These are phyloP conservation scores for Alsophila aescularia DNA, from an alignment of 2,888 invertebrate species.

Conservation along the genomic window DNA sequence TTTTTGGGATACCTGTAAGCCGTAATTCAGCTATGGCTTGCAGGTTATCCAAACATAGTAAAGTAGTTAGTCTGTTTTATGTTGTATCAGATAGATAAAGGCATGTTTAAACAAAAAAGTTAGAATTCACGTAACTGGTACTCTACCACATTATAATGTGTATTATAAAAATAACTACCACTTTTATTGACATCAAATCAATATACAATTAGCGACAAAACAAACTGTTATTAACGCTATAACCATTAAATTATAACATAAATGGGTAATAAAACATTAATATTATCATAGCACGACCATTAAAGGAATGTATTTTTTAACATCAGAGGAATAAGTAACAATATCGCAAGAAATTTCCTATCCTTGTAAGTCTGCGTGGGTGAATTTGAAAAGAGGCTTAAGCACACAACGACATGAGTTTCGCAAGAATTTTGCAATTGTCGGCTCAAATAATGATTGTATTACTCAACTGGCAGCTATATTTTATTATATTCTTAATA, in stretches of 20 bases:
- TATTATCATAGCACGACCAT: slow-evolving; percentile 34
- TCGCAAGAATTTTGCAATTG: slow-evolving; percentile 63
- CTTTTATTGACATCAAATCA: slow-evolving; percentile 7
- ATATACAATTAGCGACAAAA: slow-evolving; percentile 51
- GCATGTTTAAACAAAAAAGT: too few relatives aligned
- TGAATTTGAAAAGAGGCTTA: slow-evolving; percentile 49
- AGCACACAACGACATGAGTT: slow-evolving; percentile 51
- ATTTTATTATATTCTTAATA: slow-evolving; percentile 36
- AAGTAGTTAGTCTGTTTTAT: too few relatives aligned
- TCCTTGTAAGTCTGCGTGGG: slow-evolving; percentile 60
- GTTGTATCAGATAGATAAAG: too few relatives aligned
- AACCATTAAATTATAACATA: slow-evolving; percentile 60
- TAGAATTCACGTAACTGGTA: too few relatives aligned
- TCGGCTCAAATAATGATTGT: slow-evolving; percentile 53
- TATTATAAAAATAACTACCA: not conserved
- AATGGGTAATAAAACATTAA: slow-evolving; percentile 51
- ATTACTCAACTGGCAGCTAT: slow-evolving; percentile 46
- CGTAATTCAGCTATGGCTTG: too few relatives aligned
- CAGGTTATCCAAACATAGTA: too few relatives aligned
- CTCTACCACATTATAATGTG: not conserved
- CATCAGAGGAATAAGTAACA: slow-evolving; percentile 27
- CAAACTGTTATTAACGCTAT: slow-evolving; percentile 51
- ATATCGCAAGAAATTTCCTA: slow-evolving; percentile 35
- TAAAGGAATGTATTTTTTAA: slow-evolving; percentile 33
- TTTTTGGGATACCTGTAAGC: too few relatives aligned